phyloP scores from a whole-genome alignment of 2,888 invertebrate genomes.

The Leptinotarsa tumamoca region DNA sequence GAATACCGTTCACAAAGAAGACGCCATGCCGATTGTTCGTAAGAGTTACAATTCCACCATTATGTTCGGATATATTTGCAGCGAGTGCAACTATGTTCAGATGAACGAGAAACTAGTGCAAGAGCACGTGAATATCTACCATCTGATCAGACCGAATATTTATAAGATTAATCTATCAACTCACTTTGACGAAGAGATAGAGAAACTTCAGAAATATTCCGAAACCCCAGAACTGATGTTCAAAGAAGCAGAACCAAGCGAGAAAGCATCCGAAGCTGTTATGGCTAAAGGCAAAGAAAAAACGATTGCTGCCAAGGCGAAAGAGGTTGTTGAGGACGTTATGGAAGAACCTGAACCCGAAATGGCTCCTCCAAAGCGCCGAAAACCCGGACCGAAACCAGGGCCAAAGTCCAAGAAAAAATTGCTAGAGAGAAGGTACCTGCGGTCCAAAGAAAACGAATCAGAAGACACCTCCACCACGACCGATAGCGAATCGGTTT shows the following conservation, averaged over 20 bases:
- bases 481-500: conserved; percentile 30
- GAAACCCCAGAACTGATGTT: neutral
- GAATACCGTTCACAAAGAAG: conserved; percentile 49
- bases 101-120: conserved; percentile 72
- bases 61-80: conserved; percentile 72
- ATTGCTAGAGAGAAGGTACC: conserved; percentile 8
- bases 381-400: conserved; percentile 42
- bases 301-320: conserved; percentile 9
- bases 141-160: conserved; percentile 67
- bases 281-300: conserved; percentile 16
- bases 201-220: conserved; percentile 15
- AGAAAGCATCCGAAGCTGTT: conserved; percentile 1
- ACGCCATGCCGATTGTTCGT: conserved; percentile 40
- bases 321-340: neutral
- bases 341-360: neutral
- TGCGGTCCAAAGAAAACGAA: conserved; percentile 17
- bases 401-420: conserved; percentile 41
- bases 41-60: conserved; percentile 40
- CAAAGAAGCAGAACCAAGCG: neutral
- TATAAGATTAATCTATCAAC: conserved; percentile 61
- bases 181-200: conserved; percentile 41
- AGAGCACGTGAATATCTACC: conserved; percentile 73
- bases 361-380: conserved; percentile 39
- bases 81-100: conserved; percentile 81
- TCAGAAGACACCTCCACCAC: neutral